Evolutionary conservation across 2,888 invertebrate genomes (phyloP).

Genomic region (Julus scanicus): DNA sequence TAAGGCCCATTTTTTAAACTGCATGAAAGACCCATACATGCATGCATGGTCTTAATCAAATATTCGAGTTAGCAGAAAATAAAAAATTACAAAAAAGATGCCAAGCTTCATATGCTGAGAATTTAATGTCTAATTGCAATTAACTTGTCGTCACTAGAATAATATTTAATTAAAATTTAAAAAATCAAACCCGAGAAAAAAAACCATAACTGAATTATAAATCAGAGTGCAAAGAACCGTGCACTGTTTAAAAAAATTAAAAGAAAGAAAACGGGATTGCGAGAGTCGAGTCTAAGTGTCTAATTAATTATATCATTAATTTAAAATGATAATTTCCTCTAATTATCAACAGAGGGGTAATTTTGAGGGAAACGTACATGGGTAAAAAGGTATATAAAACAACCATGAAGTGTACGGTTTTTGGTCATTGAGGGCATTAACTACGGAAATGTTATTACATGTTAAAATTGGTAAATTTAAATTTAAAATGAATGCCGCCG

Average conservation of each 20-base stretch:
- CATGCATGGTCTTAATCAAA: neutral
- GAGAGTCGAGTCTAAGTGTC: slow-evolving; percentile 29
- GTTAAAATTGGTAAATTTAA: neutral
- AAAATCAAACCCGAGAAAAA: neutral
- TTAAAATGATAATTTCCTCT: slow-evolving; percentile 19
- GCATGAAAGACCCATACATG: neutral
- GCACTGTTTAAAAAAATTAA: neutral
- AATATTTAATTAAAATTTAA: slow-evolving; percentile 44
- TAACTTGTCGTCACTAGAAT: slow-evolving; percentile 27
- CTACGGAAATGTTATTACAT: neutral
- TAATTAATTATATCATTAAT: slow-evolving; percentile 45
- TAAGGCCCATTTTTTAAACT: neutral
- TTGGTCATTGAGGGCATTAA: neutral
- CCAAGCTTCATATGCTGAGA: slow-evolving; percentile 5
- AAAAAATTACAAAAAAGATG: neutral
- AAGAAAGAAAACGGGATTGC: neutral
- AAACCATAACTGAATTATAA: slow-evolving; percentile 36
- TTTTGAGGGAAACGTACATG: neutral
- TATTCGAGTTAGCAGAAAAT: neutral
- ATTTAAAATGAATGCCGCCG: neutral
- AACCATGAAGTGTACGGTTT: neutral
- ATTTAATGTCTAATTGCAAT: slow-evolving; percentile 19
- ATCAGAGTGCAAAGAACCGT: slow-evolving; percentile 43
- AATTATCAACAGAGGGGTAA: slow-evolving; percentile 27
- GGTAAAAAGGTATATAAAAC: neutral